These are phyloP conservation scores for Marasmarcha lunaedactyla DNA, from an alignment of 2,888 invertebrate genomes.

Conservation along the genomic window DNA sequence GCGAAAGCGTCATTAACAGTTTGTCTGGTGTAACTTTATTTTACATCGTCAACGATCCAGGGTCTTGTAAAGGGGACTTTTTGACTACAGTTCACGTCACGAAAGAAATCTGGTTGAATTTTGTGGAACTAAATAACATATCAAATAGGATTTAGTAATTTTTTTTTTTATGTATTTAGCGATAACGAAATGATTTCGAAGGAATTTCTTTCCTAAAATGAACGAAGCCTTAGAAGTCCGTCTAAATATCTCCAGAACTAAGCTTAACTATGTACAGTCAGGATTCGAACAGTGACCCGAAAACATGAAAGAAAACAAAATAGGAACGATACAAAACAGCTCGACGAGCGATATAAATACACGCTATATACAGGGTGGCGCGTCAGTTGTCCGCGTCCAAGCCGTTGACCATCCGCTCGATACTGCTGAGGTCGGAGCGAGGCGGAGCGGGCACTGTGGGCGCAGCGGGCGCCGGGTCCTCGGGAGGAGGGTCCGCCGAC, in stretches of 20 bases:
- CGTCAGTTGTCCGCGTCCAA: conserved; percentile 84
- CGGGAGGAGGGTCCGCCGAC: conserved; percentile 63
- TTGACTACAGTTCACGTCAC: too few species aligned
- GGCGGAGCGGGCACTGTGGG: conserved; percentile 68
- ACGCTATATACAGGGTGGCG: conserved; percentile 60
- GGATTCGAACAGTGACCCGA: conserved; percentile 62
- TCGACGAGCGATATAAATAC: conserved; percentile 51
- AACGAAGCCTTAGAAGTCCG: conserved; percentile 4
- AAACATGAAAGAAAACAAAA: conserved; percentile 64
- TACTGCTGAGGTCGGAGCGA: conserved; percentile 90
- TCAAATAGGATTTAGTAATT: too few species aligned
- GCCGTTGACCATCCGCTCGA: conserved; percentile 98
- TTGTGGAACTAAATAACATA: too few species aligned
- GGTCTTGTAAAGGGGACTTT: too few species aligned
- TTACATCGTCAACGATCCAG: too few species aligned
- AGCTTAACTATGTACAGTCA: conserved; percentile 66
- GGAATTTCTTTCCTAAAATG: background rate
- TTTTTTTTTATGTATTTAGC: too few species aligned
- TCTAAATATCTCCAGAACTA: conserved; percentile 20
- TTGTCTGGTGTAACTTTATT: too few species aligned
- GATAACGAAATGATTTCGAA: too few species aligned
- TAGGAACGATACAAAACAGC: conserved; percentile 68
- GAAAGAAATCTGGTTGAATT: too few species aligned
- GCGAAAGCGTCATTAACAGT: too few species aligned
- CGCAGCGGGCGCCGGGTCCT: conserved; percentile 65